A percentile compares a stretch with the other conserved stretches of the same genome.
Evolutionary conservation across 2,888 invertebrate species (phyloP).

Genomic region (Caenorhabditis sp.): DNA sequence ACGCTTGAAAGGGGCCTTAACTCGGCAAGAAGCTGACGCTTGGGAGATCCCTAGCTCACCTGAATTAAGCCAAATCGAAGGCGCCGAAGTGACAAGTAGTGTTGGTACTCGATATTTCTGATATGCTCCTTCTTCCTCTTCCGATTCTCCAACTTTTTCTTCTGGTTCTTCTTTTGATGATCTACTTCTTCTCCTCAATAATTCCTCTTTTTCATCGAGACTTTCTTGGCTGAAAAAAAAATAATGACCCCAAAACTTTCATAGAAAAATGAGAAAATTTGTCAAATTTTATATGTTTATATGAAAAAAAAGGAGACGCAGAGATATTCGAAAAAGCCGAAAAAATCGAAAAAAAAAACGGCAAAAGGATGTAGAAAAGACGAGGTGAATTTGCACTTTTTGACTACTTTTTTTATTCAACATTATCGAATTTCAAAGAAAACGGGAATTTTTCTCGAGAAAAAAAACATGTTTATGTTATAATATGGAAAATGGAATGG

Average conservation of each 20-base stretch:
- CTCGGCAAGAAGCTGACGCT: not conserved
- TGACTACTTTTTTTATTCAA: not conserved
- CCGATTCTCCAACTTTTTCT: not conserved
- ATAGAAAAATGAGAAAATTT: too few relatives aligned
- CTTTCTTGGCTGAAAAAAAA: not conserved
- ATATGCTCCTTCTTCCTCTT: not conserved
- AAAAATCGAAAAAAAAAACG: constrained; percentile 2
- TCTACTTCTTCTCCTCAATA: not conserved
- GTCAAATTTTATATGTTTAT: too few relatives aligned
- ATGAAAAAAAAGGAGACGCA: too few relatives aligned
- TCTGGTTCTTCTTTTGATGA: not conserved
- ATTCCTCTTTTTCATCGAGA: not conserved
- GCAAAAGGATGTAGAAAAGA: not conserved
- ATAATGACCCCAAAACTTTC: too few relatives aligned
- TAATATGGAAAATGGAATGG: too few relatives aligned
- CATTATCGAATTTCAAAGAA: not conserved
- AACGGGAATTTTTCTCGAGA: not conserved
- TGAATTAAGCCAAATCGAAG: constrained; percentile 26
- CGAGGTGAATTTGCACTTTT: not conserved
- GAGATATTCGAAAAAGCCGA: constrained; percentile 5
- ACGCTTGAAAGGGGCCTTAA: too few relatives aligned
- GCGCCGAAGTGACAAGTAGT: constrained; percentile 32
- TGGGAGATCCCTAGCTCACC: constrained; percentile 2
- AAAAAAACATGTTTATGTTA: too few relatives aligned
- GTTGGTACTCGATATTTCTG: constrained; percentile 24